A percentile compares a stretch with the other conserved stretches of the same genome.
phyloP scores from a whole-genome alignment of 2,797 vertebrate species.

The Bradypodion ventrale region DNA sequence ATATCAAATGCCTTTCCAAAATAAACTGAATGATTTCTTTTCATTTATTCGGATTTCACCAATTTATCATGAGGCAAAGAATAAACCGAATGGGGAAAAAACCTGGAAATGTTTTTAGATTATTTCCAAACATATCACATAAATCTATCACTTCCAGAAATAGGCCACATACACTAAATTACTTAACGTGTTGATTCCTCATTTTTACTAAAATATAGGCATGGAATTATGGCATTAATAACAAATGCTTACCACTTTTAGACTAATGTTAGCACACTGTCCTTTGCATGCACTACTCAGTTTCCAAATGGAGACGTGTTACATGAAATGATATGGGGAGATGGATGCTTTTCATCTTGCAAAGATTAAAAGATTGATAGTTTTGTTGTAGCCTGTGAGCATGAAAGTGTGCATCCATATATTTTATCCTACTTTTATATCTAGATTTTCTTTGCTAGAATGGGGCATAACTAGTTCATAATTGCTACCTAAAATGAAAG shows the following conservation, averaged over 20 bases:
- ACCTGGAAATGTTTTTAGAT: accelerated
- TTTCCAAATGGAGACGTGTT: background rate
- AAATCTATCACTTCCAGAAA: background rate
- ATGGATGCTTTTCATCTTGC: background rate
- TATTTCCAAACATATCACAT: background rate
- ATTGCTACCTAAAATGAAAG: slow-evolving; percentile 7
- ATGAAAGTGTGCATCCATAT: background rate
- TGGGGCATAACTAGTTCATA: slow-evolving; percentile 8
- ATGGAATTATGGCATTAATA: too few species aligned
- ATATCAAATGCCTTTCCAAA: slow-evolving; percentile 51
- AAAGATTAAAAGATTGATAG: background rate
- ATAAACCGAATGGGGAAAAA: background rate
- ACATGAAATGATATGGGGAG: too few species aligned
- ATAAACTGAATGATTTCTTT: slow-evolving; percentile 19
- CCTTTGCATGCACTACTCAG: background rate
- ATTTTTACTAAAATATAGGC: background rate
- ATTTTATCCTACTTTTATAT: background rate
- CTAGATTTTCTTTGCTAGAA: too few species aligned
- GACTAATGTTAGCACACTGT: background rate
- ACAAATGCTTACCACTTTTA: too few species aligned
- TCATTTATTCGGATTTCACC: slow-evolving; percentile 12
- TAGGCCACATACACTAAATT: slow-evolving; percentile 2
- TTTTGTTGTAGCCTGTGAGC: background rate
- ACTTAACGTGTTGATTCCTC: slow-evolving; percentile 20
- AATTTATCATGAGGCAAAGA: background rate